These are phyloP conservation scores for Nettapus auritus DNA, from an alignment of 2,113 vertebrate species.

Conservation along the genomic window DNA sequence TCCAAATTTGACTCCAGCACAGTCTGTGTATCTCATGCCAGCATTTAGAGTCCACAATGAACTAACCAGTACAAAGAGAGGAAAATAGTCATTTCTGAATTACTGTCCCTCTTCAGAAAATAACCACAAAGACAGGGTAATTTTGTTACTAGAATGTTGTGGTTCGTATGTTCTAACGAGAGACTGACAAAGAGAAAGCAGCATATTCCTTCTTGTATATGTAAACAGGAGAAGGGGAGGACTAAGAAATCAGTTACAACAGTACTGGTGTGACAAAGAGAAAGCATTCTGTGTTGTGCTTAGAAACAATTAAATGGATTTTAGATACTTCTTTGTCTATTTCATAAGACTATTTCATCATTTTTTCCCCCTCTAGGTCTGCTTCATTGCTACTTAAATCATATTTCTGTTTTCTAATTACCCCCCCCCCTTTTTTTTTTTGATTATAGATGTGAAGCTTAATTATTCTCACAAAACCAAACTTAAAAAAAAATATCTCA, in stretches of 20 bases:
- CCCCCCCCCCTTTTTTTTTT: background rate
- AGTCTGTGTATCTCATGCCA: slow-evolving; percentile 5
- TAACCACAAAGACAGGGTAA: slow-evolving; percentile 21
- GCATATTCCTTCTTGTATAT: background rate
- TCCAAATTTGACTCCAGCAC: slow-evolving; percentile 7
- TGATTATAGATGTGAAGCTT: background rate
- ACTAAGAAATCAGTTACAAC: background rate
- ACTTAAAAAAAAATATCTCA: background rate
- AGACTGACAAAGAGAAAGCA: slow-evolving; percentile 25
- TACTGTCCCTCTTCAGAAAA: slow-evolving; percentile 44
- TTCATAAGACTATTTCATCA: background rate
- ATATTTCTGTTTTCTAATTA: background rate
- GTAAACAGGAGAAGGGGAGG: background rate
- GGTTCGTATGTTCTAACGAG: slow-evolving; percentile 48
- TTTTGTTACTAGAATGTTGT: slow-evolving; percentile 45
- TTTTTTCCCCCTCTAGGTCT: background rate
- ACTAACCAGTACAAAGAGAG: slow-evolving; percentile 30
- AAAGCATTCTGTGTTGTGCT: background rate
- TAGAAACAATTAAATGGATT: background rate
- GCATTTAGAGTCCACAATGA: slow-evolving; percentile 1
- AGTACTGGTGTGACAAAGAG: background rate
- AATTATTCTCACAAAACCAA: background rate
- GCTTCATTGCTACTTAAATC: background rate
- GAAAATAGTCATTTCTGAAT: slow-evolving; percentile 56
- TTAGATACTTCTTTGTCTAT: background rate